Evolutionary conservation across 2,888 invertebrate species (phyloP).

Genomic region (Melieria crassipennis): DNA sequence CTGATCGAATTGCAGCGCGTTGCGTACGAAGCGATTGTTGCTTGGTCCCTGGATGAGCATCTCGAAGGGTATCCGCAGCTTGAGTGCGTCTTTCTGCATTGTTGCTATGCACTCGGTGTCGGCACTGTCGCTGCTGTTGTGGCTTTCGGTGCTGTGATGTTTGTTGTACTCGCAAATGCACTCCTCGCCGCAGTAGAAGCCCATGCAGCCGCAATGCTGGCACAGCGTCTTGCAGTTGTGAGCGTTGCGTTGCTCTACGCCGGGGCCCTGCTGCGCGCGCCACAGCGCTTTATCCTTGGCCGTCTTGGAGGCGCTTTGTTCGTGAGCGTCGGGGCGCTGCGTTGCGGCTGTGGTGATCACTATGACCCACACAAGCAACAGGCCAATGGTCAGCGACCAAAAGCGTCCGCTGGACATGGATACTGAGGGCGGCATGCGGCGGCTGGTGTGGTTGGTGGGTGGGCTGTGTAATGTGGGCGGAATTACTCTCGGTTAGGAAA

Average conservation of each 20-base stretch:
- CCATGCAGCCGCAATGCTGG: conserved; percentile 61
- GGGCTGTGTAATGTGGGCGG: not conserved
- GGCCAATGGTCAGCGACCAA: conserved; percentile 35
- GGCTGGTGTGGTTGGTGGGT: not conserved
- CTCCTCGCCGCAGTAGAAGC: conserved; percentile 66
- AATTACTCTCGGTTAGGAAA: not conserved
- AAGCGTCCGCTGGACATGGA: conserved; percentile 36
- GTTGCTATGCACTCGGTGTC: conserved; percentile 60
- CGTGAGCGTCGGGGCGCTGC: not conserved
- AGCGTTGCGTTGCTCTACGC: conserved; percentile 54
- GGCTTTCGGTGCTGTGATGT: conserved; percentile 42
- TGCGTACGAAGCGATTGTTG: conserved; percentile 59
- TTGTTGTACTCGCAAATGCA: conserved; percentile 65
- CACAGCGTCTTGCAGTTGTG: conserved; percentile 61
- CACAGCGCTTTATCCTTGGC: conserved; percentile 21
- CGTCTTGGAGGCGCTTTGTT: conserved; percentile 14
- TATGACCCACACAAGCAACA: conserved; percentile 43
- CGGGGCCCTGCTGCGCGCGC: conserved; percentile 36
- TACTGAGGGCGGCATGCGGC: conserved; percentile 13
- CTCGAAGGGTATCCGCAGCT: conserved; percentile 57
- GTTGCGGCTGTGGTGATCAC: conserved; percentile 13
- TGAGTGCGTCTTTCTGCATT: conserved; percentile 58
- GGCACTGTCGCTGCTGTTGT: not conserved
- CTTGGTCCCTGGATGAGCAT: conserved; percentile 64
- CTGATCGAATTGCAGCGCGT: conserved; percentile 60